Conservation (phyloP, 2,888 invertebrate species). For the Meiosimyza platycephala region DNA sequence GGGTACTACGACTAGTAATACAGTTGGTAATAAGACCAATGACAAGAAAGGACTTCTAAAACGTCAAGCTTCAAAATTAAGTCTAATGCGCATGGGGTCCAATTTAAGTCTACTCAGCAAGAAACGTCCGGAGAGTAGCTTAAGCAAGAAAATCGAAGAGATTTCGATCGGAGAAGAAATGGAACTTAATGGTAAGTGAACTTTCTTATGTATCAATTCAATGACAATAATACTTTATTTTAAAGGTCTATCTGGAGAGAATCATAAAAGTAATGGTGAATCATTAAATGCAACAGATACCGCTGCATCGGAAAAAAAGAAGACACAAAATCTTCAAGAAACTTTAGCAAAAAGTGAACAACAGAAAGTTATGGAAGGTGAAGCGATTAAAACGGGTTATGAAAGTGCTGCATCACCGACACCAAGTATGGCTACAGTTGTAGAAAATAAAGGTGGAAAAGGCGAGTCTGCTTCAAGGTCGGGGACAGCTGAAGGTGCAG, state of each 20-base stretch:
- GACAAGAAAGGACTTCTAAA: conserved; percentile 43
- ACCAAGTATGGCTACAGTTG: conserved; percentile 55
- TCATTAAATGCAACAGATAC: conserved; percentile 57
- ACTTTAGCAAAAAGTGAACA: conserved; percentile 53
- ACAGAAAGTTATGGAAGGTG: conserved; percentile 30
- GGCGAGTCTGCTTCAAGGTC: conserved; percentile 51
- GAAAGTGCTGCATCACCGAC: conserved; percentile 53
- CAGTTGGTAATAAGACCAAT: conserved; percentile 43
- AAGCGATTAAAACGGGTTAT: conserved; percentile 6
- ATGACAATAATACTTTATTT: too few relatives aligned
- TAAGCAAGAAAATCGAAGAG: conserved; percentile 53
- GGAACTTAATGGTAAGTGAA: conserved; percentile 56
- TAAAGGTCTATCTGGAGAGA: conserved; percentile 56
- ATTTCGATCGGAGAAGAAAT: conserved; percentile 26
- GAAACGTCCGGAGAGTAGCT: conserved; percentile 60
- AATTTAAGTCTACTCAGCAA: conserved; percentile 59
- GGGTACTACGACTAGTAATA: background rate
- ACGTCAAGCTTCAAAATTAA: conserved; percentile 57
- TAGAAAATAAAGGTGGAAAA: conserved; percentile 48
- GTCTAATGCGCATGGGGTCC: conserved; percentile 61
- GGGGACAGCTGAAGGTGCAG: conserved; percentile 53
- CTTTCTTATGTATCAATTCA: background rate
- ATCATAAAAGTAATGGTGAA: conserved; percentile 61
- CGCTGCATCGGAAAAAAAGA: conserved; percentile 53
- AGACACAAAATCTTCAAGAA: conserved; percentile 62